Conservation (phyloP, 2,888 invertebrate species). For the Ophion obscuratus region DNA sequence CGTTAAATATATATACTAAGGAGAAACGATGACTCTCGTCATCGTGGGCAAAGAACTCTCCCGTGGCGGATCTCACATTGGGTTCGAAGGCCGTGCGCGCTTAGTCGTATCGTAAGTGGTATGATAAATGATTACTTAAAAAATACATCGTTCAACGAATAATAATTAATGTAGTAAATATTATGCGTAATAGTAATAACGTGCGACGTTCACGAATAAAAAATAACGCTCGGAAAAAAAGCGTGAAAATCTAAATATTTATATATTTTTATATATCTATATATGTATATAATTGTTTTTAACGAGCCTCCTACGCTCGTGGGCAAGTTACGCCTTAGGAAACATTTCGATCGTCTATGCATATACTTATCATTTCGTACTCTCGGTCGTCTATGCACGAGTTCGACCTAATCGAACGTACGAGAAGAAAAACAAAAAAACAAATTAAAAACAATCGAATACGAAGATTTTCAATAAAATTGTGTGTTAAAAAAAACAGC, state of each 20-base stretch:
- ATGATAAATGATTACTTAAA: constrained; percentile 46
- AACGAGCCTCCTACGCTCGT: constrained; percentile 65
- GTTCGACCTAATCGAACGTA: constrained; percentile 35
- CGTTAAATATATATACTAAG: constrained; percentile 71
- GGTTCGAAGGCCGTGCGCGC: constrained; percentile 55
- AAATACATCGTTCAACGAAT: constrained; percentile 63
- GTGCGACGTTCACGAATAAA: constrained; percentile 57
- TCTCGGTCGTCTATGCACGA: constrained; percentile 31
- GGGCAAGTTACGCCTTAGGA: constrained; percentile 80
- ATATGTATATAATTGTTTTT: constrained; percentile 61
- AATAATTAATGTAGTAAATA: constrained; percentile 50
- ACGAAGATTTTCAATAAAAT: constrained; percentile 40
- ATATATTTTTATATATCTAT: constrained; percentile 66
- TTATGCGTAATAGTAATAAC: constrained; percentile 56
- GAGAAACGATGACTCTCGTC: constrained; percentile 38
- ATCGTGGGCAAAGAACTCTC: constrained; percentile 75
- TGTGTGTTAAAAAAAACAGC: constrained; percentile 45
- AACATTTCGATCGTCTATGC: constrained; percentile 72
- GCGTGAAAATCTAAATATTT: constrained; percentile 72
- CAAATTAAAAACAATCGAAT: constrained; percentile 49
- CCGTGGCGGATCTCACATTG: constrained; percentile 78
- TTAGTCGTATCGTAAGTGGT: constrained; percentile 27
- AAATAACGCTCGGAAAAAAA: constrained; percentile 57
- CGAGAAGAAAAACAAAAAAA: constrained; percentile 27
- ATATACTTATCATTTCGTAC: neutral